These are phyloP conservation scores for Propithecus coquereli DNA, from an alignment of 2,113 vertebrate species.

Conservation along the genomic window DNA sequence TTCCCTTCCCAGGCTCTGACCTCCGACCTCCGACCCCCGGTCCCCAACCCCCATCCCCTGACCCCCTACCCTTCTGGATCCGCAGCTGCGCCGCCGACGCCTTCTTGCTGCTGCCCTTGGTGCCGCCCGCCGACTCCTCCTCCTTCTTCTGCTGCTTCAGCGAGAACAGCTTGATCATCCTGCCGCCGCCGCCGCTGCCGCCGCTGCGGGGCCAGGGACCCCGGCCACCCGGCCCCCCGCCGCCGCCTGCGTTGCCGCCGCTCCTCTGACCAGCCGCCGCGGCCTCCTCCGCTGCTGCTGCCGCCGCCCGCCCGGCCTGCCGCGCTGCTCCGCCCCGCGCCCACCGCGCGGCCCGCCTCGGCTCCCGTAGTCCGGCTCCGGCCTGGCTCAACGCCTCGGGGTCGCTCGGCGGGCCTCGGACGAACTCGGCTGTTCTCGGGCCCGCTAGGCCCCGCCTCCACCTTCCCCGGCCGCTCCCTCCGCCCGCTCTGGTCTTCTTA, in stretches of 20 bases:
- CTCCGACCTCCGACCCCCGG: background rate
- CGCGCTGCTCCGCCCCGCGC: conserved; percentile 68
- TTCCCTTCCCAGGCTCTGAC: background rate
- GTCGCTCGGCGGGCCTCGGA: conserved; percentile 46
- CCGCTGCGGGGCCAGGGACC: conserved; percentile 61
- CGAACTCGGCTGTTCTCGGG: conserved; percentile 37
- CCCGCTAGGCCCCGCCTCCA: background rate
- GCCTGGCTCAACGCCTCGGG: conserved; percentile 67
- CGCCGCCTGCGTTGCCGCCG: conserved; percentile 50
- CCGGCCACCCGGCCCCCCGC: conserved; percentile 66
- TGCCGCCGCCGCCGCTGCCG: conserved; percentile 70
- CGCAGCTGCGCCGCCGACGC: conserved; percentile 96
- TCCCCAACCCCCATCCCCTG: background rate
- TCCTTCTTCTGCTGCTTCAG: conserved; percentile 99
- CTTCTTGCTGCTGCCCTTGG: conserved; percentile 92
- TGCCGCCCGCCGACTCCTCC: conserved; percentile 96
- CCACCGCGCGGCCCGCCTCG: conserved; percentile 77
- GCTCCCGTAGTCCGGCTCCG: conserved; percentile 77
- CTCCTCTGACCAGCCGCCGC: conserved; percentile 45
- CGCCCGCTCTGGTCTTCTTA: background rate
- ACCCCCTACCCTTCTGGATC: conserved; percentile 92
- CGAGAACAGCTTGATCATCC: conserved; percentile 98
- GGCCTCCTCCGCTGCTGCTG: conserved; percentile 31
- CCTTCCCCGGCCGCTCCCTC: background rate
- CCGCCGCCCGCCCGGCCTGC: conserved; percentile 57